Percentiles rank a stretch among this genome's conserved stretches.
These are phyloP conservation scores for Epizoanthus fatuus DNA, from an alignment of 92 coral and sea anemone species.

Conservation along the genomic window DNA sequence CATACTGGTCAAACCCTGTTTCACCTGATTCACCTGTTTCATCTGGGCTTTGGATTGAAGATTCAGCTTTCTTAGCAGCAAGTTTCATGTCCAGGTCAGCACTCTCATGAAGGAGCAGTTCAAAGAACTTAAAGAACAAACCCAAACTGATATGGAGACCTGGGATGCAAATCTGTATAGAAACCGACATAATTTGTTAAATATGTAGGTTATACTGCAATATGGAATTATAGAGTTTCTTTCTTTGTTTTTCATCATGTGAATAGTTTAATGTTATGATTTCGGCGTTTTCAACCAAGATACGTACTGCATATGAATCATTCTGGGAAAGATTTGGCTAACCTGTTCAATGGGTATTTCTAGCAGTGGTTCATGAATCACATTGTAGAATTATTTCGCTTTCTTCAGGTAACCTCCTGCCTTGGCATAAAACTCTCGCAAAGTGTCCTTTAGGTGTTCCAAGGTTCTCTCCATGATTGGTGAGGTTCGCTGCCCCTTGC, in stretches of 20 bases:
- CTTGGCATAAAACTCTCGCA: not conserved
- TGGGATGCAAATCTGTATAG: not conserved
- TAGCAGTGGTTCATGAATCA: constrained; percentile 3
- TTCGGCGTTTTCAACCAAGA: too few species aligned
- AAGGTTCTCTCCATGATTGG: not conserved
- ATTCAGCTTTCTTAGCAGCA: not conserved
- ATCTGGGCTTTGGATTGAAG: not conserved
- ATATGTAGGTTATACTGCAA: too few species aligned
- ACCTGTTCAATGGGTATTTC: constrained; percentile 32
- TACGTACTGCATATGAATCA: too few species aligned
- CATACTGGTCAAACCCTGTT: not conserved
- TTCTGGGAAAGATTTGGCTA: too few species aligned
- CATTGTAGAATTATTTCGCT: not conserved
- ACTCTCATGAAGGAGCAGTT: not conserved
- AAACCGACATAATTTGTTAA: too few species aligned
- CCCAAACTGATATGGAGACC: not conserved
- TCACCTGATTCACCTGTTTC: not conserved
- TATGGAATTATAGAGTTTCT: too few species aligned
- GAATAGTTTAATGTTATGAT: too few species aligned
- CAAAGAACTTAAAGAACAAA: not conserved
- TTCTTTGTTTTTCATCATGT: too few species aligned
- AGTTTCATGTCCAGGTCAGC: not conserved
- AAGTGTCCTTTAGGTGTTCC: constrained; percentile 4
- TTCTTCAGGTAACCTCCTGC: not conserved
- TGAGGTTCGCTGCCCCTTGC: not conserved